Evolutionary conservation across 2,888 invertebrate species (phyloP), one percentile per base, ranked within the genome.

Genomic region (Sabatieria punctata): DNA sequence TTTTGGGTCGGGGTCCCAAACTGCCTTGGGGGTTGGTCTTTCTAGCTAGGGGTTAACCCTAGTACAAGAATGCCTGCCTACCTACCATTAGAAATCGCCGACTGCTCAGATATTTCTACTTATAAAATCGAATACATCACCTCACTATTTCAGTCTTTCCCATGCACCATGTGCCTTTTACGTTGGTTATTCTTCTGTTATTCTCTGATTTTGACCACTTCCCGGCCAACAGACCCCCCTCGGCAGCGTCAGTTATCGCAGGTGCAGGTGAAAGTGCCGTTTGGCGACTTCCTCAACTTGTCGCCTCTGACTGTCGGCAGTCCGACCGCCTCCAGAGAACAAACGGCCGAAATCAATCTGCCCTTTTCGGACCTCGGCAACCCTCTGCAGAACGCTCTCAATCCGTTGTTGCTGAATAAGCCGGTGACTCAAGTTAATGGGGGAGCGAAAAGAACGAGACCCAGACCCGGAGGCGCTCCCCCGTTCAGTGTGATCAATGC

Each of bases 211-310:
- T n/a, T n/a, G n/a, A n/a, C n/a, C n/a, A n/a, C n/a, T n/a, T n/a
- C n/a, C n/a, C n/a, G n/a, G n/a, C n/a, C n/a, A n/a, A n/a, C n/a
- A n/a, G n/a, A n/a, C n/a, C n/a, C n/a, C n/a, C n/a, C n/a, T n/a
- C n/a, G n/a, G n/a, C n/a, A n/a, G n/a, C n/a, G n/a, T 39, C 41
- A 6, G 8, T 18, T 23, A 30, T 11, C 19, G 26, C 41, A 15
- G 4, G 15, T 35, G 2, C 22, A n/a, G 15, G 26, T 46, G 24
- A 38, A 44, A 11, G 13, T 44, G 38, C 45, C 45, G 21, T 38
- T 44, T 24, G 3, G 23, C 36, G 38, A 44, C 3, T 8, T 25
- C 4, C 15, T 44, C 36, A 8, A 23, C 19, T 38, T 44, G 18
- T 38, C 45, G 3, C 3, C 24, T 11, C 15, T 25, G 13, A 19